These are phyloP conservation scores for Myanophis thanlyinensis DNA, from an alignment of 2,113 vertebrate genomes.

Conservation along the genomic window DNA sequence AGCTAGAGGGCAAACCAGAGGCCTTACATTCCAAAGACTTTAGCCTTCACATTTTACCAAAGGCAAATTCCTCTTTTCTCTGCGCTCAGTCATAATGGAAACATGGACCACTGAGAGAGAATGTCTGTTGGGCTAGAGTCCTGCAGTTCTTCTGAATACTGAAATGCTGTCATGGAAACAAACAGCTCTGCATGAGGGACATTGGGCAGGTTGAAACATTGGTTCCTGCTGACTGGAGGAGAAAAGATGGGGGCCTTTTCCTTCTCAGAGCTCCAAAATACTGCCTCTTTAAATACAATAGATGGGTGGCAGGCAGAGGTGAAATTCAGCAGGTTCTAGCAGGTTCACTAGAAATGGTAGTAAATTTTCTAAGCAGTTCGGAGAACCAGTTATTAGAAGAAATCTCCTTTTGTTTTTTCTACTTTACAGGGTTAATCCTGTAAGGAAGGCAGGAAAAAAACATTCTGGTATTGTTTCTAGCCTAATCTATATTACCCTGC, in stretches of 20 bases:
- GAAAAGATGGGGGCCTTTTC: background rate
- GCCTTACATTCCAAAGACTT: background rate
- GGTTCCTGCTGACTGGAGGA: background rate
- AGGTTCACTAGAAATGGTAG: no score
- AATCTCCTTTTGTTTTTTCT: no score
- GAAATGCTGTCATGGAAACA: slow-evolving; percentile 19
- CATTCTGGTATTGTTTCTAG: no score
- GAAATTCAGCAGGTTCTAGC: no score
- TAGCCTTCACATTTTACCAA: background rate
- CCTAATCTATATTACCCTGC: no score
- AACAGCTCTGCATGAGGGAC: background rate
- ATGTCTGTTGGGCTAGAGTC: background rate
- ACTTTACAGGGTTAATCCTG: no score
- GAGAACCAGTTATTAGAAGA: no score
- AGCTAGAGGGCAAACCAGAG: background rate
- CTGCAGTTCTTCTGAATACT: background rate
- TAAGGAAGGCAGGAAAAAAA: no score
- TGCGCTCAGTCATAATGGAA: background rate
- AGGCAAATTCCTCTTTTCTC: background rate
- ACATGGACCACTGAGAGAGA: slow-evolving; percentile 1
- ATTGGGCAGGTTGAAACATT: background rate
- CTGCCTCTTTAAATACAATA: background rate
- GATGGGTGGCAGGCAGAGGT: no score
- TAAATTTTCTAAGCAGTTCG: no score
- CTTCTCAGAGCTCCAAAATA: background rate